Evolutionary conservation across 37 sponge, comb jelly and placozoan genomes (phyloP), one percentile per base, ranked within the genome.

Genomic region (Agelas oroides): DNA sequence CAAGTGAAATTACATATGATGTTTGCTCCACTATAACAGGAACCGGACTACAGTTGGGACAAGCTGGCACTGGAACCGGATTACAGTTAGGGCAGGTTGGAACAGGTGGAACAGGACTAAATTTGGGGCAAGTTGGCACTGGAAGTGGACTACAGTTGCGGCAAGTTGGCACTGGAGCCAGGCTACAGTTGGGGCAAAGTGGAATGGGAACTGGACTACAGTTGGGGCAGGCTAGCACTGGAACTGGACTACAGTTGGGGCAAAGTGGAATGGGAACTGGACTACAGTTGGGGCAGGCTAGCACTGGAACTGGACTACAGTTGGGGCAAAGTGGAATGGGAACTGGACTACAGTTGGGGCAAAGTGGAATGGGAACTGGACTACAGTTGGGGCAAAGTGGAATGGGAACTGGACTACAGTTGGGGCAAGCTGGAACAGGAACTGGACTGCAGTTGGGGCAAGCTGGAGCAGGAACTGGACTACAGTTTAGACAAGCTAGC

Each of bases 1-100:
- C n/a, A n/a, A n/a, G n/a, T n/a, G n/a, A n/a, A n/a, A n/a, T n/a
- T n/a, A n/a, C n/a, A n/a, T n/a, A n/a, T n/a, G n/a, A n/a, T n/a
- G n/a, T n/a, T n/a, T n/a, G n/a, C n/a, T n/a, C n/a, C n/a, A n/a
- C 63, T n/a, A n/a, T 54, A 11, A 54, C 62, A 23, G 62, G 25
- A 27, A 61, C 80, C 52, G 82, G 82, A 33, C 82, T 71, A 28
- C 82, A 70, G 33, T 66, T 81, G 54, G 82, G 76, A 11, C 35
- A 33, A 58, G 33, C 32, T 28, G 68, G 46, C 3, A 46, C 46
- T 12, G 46, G 46, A 46, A 46, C 32, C 8, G 73, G 73, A 3
- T n/a, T 71, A 3, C 73, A 71, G 37, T 41, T 71, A n/a, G 73
- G 73, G 19, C 73, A 71, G 6, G 20, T 20, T 16, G 37, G 23